phyloP scores from a whole-genome alignment of 2,888 invertebrate species.

The Stictocephala bisonia region DNA sequence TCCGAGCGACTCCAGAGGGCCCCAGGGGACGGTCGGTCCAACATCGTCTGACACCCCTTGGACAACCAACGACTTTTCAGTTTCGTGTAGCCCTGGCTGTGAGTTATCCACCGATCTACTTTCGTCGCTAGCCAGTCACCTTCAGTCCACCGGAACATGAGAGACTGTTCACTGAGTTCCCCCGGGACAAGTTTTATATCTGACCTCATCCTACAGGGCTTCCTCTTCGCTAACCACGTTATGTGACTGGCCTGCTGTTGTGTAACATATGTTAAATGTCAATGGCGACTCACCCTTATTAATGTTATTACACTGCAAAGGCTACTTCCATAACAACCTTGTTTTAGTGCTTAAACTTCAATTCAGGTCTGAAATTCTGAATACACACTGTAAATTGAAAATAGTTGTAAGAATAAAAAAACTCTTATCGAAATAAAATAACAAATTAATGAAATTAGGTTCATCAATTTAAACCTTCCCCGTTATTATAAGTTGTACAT shows the following conservation, averaged over 20 bases:
- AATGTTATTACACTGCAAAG: no score
- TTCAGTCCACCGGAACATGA: slow-evolving; percentile 32
- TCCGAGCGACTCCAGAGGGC: slow-evolving; percentile 24
- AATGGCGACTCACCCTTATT: no score
- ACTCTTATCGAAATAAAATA: no score
- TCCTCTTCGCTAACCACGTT: slow-evolving; percentile 27
- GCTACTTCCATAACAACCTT: no score
- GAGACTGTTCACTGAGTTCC: not conserved
- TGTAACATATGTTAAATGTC: not conserved
- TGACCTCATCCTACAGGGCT: not conserved
- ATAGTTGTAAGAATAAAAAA: no score
- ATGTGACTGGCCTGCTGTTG: not conserved
- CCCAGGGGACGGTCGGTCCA: slow-evolving; percentile 26
- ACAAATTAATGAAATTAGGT: no score
- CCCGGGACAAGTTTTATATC: no score
- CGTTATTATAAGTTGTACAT: no score
- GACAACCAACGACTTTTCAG: slow-evolving; percentile 40
- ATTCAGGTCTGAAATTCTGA: no score
- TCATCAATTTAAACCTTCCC: no score
- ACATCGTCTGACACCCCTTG: slow-evolving; percentile 47
- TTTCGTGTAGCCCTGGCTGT: slow-evolving; percentile 48
- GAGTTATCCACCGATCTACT: slow-evolving; percentile 49
- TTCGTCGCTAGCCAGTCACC: slow-evolving; percentile 44
- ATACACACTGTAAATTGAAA: no score
- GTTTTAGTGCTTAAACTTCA: no score